Evolutionary conservation across 1,140 invertebrate genomes (phyloP).

Genomic region (Chlorops oryzae): DNA sequence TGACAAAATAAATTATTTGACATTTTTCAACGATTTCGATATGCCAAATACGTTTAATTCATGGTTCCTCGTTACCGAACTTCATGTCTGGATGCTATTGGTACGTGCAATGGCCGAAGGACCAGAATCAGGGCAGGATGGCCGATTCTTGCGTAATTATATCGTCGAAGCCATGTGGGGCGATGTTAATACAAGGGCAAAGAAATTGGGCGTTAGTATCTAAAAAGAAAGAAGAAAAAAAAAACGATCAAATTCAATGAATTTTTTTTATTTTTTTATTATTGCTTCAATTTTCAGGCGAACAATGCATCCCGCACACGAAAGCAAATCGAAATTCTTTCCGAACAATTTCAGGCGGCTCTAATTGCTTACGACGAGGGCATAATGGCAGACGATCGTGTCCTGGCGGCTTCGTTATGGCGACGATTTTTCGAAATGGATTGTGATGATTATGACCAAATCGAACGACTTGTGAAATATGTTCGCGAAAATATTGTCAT

Average conservation of each 20-base stretch:
- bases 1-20: conserved; percentile 55
- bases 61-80: conserved; percentile 76
- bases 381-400: conserved; percentile 61
- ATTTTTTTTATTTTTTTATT: conserved; percentile 2
- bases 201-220: conserved; percentile 62
- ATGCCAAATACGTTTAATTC: conserved; percentile 74
- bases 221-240: neutral
- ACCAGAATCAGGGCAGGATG: conserved; percentile 53
- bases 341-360: conserved; percentile 75
- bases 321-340: conserved; percentile 57
- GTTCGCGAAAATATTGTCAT: conserved; percentile 62
- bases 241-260: neutral
- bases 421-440: conserved; percentile 64
- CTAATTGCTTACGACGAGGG: conserved; percentile 84
- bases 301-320: conserved; percentile 54
- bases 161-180: conserved; percentile 75
- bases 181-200: conserved; percentile 65
- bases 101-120: conserved; percentile 71
- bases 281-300: conserved; percentile 44
- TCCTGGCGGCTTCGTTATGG: conserved; percentile 79
- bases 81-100: conserved; percentile 79
- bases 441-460: conserved; percentile 54
- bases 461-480: conserved; percentile 65
- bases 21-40: conserved; percentile 61
- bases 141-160: conserved; percentile 62